Conservation (phyloP, 2,797 vertebrate genomes). For the Falco concolor region DNA sequence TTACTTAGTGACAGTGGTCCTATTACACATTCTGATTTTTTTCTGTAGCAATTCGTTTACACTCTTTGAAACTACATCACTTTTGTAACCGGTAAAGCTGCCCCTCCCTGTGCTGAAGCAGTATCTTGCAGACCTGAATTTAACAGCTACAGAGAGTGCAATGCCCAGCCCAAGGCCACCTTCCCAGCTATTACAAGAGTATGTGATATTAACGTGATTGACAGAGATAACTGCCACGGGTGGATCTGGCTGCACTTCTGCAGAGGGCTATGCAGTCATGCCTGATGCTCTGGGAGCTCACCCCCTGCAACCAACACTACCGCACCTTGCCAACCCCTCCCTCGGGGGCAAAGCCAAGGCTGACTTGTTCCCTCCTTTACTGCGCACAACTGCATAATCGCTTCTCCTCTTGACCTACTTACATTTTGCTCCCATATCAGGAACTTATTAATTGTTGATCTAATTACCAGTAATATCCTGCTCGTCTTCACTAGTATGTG, state of each 20-base stretch:
- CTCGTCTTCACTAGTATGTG: background rate
- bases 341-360: background rate
- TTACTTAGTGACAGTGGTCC: background rate
- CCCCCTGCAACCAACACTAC: background rate
- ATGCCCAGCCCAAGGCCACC: background rate
- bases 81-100: background rate
- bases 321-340: background rate
- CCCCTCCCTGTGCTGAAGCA: background rate
- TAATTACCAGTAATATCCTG: background rate
- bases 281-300: background rate
- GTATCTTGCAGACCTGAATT: background rate
- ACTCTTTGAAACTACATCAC: background rate
- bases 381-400: background rate
- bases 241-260: background rate
- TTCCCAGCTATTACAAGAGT: background rate
- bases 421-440: background rate
- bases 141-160: background rate
- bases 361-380: background rate
- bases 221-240: background rate
- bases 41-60: background rate
- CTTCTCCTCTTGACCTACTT: background rate
- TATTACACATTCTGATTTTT: background rate
- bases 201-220: accelerated
- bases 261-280: background rate
- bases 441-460: background rate